Evolutionary conservation across 2,888 invertebrate species (phyloP).

Genomic region (Athalia rosae): DNA sequence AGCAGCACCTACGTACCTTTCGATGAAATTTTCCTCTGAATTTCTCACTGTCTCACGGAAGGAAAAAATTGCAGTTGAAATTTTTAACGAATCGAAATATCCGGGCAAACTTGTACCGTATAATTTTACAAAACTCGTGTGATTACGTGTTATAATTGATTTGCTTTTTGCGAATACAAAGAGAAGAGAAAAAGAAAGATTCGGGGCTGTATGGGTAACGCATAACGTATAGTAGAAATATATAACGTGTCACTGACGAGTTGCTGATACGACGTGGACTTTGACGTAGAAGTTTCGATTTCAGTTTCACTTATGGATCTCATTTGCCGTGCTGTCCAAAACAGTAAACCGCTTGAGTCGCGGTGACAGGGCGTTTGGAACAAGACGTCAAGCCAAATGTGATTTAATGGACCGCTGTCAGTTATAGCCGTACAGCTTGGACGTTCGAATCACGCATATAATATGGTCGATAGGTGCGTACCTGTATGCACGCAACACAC

Average conservation of each 20-base stretch:
- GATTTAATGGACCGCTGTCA: constrained; percentile 43
- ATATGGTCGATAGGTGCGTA: constrained; percentile 1
- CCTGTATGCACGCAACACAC: not conserved
- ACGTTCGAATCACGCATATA: constrained; percentile 32
- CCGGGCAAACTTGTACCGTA: too few species aligned
- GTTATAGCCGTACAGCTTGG: constrained; percentile 24
- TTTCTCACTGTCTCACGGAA: constrained; percentile 41
- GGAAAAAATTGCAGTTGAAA: too few species aligned
- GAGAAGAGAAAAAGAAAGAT: too few species aligned
- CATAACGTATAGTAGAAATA: too few species aligned
- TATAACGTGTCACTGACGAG: not conserved
- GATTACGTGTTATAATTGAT: too few species aligned
- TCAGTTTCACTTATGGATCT: constrained; percentile 27
- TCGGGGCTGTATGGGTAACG: too few species aligned
- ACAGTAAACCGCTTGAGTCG: constrained; percentile 14
- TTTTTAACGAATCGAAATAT: too few species aligned
- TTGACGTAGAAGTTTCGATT: constrained; percentile 3
- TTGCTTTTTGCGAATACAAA: too few species aligned
- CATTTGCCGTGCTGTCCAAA: constrained; percentile 15
- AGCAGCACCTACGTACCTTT: constrained; percentile 6
- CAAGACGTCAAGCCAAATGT: constrained; percentile 37
- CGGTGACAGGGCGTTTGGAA: constrained; percentile 36
- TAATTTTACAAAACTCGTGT: too few species aligned
- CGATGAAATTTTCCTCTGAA: not conserved
- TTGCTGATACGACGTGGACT: not conserved